Conservation (phyloP, 1,140 invertebrate species). For the Drosophila albomicans region DNA sequence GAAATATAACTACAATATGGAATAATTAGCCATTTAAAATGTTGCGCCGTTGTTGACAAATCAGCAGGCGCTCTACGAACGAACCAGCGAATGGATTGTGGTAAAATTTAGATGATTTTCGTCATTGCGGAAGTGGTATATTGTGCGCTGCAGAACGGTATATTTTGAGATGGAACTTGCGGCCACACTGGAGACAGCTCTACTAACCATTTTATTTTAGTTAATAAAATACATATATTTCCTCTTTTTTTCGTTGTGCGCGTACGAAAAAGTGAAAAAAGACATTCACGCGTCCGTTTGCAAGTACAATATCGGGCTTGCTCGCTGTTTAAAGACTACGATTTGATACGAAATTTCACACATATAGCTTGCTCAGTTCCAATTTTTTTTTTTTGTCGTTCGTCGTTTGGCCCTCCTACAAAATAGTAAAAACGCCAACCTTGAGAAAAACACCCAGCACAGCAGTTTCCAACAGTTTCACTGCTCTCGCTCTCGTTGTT, state of each 20-base stretch:
- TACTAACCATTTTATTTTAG: constrained; percentile 80
- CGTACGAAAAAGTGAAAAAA: constrained; percentile 56
- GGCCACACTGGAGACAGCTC: constrained; percentile 12
- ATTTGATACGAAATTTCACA: constrained; percentile 60
- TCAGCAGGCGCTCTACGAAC: neutral
- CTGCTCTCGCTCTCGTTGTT: constrained; percentile 38
- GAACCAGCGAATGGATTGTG: neutral
- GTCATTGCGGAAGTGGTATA: constrained; percentile 3
- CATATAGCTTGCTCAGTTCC: neutral
- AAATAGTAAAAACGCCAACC: constrained; percentile 74
- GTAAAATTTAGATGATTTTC: neutral
- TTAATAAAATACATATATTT: constrained; percentile 80
- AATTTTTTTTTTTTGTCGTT: constrained; percentile 50
- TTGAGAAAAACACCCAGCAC: constrained; percentile 77
- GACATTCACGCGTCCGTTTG: constrained; percentile 41
- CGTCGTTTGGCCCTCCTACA: constrained; percentile 62
- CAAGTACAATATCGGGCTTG: constrained; percentile 29
- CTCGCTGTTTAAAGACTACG: constrained; percentile 34
- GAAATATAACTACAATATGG: no score
- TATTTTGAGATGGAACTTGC: constrained; percentile 10
- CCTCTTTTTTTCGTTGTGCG: constrained; percentile 71
- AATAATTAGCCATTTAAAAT: neutral
- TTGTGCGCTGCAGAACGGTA: neutral
- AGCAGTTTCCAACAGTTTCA: constrained; percentile 68
- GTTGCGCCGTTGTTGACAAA: neutral